These are phyloP conservation scores for Uropetala carovei DNA, from an alignment of 2,888 invertebrate species.

Conservation along the genomic window DNA sequence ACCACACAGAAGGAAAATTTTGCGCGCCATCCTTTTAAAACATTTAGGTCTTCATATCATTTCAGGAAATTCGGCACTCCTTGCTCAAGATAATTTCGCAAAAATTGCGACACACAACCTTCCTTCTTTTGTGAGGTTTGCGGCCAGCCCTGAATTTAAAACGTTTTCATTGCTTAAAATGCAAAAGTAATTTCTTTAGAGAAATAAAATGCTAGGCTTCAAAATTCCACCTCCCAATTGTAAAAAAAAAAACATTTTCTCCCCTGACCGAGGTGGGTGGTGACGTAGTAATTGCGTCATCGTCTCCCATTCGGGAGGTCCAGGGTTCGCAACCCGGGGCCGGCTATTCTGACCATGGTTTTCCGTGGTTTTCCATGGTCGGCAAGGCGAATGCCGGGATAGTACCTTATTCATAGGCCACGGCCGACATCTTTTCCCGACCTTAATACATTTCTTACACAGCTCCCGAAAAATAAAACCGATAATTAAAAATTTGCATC, in stretches of 20 bases:
- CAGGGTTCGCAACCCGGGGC: background rate
- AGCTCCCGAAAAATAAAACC: background rate
- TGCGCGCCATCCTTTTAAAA: background rate
- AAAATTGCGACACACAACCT: background rate
- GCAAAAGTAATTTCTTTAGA: too few relatives aligned
- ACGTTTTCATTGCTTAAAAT: too few relatives aligned
- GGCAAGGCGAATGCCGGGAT: constrained; percentile 51
- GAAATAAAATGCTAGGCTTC: too few relatives aligned
- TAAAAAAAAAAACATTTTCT: too few relatives aligned
- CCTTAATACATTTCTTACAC: background rate
- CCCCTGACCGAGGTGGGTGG: constrained; percentile 14
- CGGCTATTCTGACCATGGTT: constrained; percentile 50
- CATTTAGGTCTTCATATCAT: background rate
- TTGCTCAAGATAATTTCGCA: background rate
- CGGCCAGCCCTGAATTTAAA: too few relatives aligned
- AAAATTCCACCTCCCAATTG: too few relatives aligned
- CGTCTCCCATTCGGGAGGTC: constrained; percentile 41
- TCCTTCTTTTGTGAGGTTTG: background rate
- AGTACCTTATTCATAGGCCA: constrained; percentile 47
- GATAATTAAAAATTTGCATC: background rate
- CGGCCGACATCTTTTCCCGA: background rate
- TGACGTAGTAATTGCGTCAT: constrained; percentile 11
- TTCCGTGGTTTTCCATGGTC: constrained; percentile 50
- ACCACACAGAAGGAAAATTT: background rate
- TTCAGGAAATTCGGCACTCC: background rate